Percentiles rank a stretch among this genome's conserved stretches.
Conservation (phyloP, 92 coral and sea anemone genomes). For the Umimayanthus kanabou region DNA sequence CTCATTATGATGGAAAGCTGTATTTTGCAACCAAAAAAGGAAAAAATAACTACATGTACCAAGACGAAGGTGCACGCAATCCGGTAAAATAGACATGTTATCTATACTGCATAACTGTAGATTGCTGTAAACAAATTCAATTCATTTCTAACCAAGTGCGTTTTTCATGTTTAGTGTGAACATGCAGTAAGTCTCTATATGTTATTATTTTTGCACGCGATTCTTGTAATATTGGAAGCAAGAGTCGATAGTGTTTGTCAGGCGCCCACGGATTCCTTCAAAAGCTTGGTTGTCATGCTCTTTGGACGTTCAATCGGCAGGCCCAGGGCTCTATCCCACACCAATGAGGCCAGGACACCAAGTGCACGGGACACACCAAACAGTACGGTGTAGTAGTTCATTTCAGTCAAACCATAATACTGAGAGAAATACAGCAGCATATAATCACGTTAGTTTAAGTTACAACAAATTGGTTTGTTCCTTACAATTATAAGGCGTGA, state of each 20-base stretch:
- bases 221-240: not conserved
- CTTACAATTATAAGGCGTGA: too few relatives aligned
- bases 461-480: not conserved
- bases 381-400: slow-evolving; percentile 95
- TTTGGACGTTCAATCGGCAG: slow-evolving; percentile 95
- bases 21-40: not conserved
- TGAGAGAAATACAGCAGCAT: slow-evolving; percentile 38
- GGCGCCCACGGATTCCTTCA: slow-evolving; percentile 55
- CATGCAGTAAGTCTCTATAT: not conserved
- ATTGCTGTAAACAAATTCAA: not conserved
- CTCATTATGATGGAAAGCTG: not conserved
- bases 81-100: not conserved
- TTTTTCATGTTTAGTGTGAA: slow-evolving; percentile 20
- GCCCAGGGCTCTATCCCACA: slow-evolving; percentile 97
- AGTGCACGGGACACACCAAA: slow-evolving; percentile 98
- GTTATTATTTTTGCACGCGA: not conserved
- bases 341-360: slow-evolving; percentile 93
- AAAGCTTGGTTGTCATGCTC: slow-evolving; percentile 89
- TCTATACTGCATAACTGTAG: not conserved
- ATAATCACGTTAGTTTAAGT: not conserved
- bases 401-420: slow-evolving; percentile 93
- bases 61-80: too few relatives aligned
- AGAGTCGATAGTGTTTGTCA: not conserved
- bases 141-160: not conserved
- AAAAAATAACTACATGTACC: not conserved